phyloP scores from a whole-genome alignment of 2,888 invertebrate species.

The Eristalis pertinax region DNA sequence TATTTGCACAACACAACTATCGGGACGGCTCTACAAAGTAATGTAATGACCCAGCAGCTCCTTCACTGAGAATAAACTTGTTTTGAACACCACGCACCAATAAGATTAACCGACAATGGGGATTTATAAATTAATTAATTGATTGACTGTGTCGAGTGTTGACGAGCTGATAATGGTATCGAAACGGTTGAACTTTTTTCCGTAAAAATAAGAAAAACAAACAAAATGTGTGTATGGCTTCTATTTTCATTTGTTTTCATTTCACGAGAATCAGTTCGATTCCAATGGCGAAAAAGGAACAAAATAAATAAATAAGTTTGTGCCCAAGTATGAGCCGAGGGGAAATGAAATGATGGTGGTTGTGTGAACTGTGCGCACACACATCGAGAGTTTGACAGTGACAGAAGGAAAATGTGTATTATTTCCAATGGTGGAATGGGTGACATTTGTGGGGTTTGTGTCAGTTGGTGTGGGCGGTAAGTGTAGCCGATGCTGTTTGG shows the following conservation, averaged over 20 bases:
- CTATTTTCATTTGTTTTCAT: slow-evolving; percentile 55
- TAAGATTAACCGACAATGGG: slow-evolving; percentile 45
- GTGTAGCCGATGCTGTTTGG: neutral
- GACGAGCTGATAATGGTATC: slow-evolving; percentile 47
- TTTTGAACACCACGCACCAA: slow-evolving; percentile 52
- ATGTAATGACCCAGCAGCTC: slow-evolving; percentile 2
- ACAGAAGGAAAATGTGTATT: slow-evolving; percentile 11
- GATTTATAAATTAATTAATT: slow-evolving; percentile 69
- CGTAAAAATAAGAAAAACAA: slow-evolving; percentile 42
- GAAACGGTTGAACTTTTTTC: slow-evolving; percentile 60
- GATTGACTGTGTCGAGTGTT: slow-evolving; percentile 20
- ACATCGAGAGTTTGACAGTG: slow-evolving; percentile 48
- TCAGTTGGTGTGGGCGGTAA: neutral
- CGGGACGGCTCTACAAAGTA: neutral
- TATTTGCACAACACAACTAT: neutral
- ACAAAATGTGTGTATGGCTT: slow-evolving; percentile 62
- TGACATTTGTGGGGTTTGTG: slow-evolving; percentile 11
- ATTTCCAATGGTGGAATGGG: neutral
- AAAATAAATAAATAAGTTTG: slow-evolving; percentile 59
- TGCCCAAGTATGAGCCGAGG: slow-evolving; percentile 52
- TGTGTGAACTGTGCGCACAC: slow-evolving; percentile 21
- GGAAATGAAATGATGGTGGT: slow-evolving; percentile 30
- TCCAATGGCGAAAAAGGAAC: slow-evolving; percentile 37
- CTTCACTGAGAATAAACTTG: slow-evolving; percentile 53
- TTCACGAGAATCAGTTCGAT: slow-evolving; percentile 49